A percentile compares a stretch with the other conserved stretches of the same genome.
These are phyloP conservation scores for Andinoacara biseriatus DNA, from an alignment of 2,113 vertebrate genomes.

Conservation along the genomic window DNA sequence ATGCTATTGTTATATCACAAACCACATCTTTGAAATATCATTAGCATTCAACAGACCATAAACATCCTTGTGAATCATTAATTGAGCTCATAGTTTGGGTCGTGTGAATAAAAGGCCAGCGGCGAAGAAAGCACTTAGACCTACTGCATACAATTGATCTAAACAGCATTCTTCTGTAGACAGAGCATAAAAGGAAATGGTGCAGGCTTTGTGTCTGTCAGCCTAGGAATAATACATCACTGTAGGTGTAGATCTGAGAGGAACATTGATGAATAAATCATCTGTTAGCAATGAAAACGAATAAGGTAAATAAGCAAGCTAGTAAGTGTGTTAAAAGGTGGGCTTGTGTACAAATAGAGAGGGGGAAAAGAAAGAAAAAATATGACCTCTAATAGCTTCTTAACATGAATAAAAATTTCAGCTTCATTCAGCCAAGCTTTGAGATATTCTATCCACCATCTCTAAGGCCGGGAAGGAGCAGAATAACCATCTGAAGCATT, in stretches of 20 bases:
- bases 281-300: background rate
- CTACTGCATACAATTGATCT: conserved; percentile 34
- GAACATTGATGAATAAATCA: background rate
- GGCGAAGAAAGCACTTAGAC: conserved; percentile 37
- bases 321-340: background rate
- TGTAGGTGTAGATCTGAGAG: background rate
- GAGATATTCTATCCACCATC: background rate
- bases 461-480: background rate
- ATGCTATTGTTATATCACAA: background rate
- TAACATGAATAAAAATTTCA: background rate
- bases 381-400: background rate
- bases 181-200: background rate
- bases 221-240: background rate
- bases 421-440: background rate
- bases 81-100: conserved; percentile 14
- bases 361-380: background rate
- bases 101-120: conserved; percentile 57
- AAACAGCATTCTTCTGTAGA: background rate
- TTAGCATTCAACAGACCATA: conserved; percentile 12
- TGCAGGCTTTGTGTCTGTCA: background rate
- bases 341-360: background rate
- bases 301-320: background rate
- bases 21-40: conserved; percentile 44
- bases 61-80: conserved; percentile 27
- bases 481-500: background rate